Percentiles rank a stretch among this genome's conserved stretches.
phyloP scores from a whole-genome alignment of 2,888 invertebrate genomes.

The Cephalotes varians region DNA sequence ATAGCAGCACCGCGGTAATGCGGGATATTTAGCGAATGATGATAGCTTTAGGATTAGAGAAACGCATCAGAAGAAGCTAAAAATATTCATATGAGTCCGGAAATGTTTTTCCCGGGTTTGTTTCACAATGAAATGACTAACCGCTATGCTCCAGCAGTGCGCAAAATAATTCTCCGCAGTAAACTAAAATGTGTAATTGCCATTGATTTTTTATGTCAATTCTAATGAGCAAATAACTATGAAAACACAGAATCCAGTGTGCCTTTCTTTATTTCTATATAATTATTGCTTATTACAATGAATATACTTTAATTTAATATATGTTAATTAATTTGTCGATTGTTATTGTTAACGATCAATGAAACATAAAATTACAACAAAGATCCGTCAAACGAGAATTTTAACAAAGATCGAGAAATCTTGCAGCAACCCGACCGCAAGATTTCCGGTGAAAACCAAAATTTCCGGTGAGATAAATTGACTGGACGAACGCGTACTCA shows the following conservation, averaged over 20 bases:
- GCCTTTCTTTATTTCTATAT: background rate
- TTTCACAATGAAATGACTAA: slow-evolving; percentile 19
- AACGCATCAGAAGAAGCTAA: slow-evolving; percentile 25
- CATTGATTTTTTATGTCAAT: background rate
- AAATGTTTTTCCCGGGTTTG: background rate
- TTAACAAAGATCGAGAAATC: slow-evolving; percentile 51
- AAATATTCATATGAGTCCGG: slow-evolving; percentile 16
- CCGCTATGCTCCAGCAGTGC: slow-evolving; percentile 23
- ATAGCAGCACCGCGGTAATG: slow-evolving; percentile 14
- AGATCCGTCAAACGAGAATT: background rate
- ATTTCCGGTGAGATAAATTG: slow-evolving; percentile 73
- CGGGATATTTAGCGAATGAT: slow-evolving; percentile 14
- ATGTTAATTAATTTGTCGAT: background rate
- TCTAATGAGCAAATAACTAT: background rate
- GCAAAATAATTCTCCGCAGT: slow-evolving; percentile 1
- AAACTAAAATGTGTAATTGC: background rate
- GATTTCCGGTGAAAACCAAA: slow-evolving; percentile 73
- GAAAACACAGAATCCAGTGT: background rate
- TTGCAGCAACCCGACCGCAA: slow-evolving; percentile 61
- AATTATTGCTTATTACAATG: background rate
- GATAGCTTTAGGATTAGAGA: slow-evolving; percentile 19
- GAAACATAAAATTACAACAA: background rate
- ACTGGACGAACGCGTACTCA: slow-evolving; percentile 51
- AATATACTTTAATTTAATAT: background rate
- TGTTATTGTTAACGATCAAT: background rate